Evolutionary conservation across 1,140 invertebrate genomes (phyloP), one percentile per base, ranked within the genome.

Genomic region (Helicoverpa zea): DNA sequence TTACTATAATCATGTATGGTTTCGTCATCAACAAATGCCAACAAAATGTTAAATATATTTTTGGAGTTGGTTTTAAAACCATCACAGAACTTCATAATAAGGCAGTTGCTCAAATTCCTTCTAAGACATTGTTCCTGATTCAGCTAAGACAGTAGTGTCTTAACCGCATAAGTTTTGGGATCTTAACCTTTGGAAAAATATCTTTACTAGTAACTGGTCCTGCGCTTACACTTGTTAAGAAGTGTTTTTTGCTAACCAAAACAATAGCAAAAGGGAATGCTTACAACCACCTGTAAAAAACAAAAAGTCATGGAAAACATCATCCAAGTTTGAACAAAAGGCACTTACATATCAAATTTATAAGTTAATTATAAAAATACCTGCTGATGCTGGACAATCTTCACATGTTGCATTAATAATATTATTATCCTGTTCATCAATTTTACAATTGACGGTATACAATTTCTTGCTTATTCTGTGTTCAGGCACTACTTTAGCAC

Each of bases 21-120:
- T 47, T 76, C 16, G 2, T 49, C 56, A 23, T 76, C 58, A 23
- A 76, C 14, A 63, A 76, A 76, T 61, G 3, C 10, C 35, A 61
- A 63, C 73, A 76, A 49, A 18, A 63, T 59, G 16, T 76, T 30
- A 76, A 61, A 76, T 10, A 76, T 76, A 51, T 76, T 76, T 23
- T 61, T 61, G 2, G 56, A 61, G 9, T 61, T 30, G 14, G 58
- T 16, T 76, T 49, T 63, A 47, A 4, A 12, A 2, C 29, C 58
- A 14, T 23, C 35, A 76, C 73, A 49, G 13, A 61, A 76, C 13
- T 76, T 76, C 12, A 76, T 9, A 63, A 76, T 76, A 14, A 63
- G 35, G 9, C 30, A 76, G 43, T 76, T 47, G 0, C 35, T 16
- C 2, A 76, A 11, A 18, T 76, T 59, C 35, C 58, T 59, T 13